Evolutionary conservation across 1,140 invertebrate species (phyloP), one percentile per base, ranked within the genome.

Genomic region (Drosophila ficusphila): DNA sequence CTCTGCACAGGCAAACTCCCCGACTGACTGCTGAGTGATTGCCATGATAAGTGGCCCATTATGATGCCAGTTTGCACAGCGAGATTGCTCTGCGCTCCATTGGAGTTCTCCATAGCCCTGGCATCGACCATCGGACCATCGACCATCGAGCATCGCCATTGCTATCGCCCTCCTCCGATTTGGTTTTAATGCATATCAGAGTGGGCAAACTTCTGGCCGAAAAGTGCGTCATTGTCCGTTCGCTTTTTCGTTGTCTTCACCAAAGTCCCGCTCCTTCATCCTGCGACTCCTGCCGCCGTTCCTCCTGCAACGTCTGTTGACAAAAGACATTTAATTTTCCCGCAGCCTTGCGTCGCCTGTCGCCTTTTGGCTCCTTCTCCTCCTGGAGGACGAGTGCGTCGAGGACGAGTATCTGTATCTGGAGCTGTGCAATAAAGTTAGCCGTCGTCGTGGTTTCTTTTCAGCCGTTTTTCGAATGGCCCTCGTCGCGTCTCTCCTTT

Each of bases 11-110:
- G 39, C 61, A 29, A 34, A 49, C 70, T 61, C 48, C 47, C 25
- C 52, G 51, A 76, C 79, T 85, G 71, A 64, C 71, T 76, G 69
- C 77, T 86, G 82, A 86, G 82, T 86, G 82, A 86, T 86, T 86
- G 82, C 82, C 82, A 86, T 86, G 82, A 88, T 86, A 86, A 86
- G 82, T 86, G 82, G 82, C 82, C 82, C 82, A 88, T 86, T 86
- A 86, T 86, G 82, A 88, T 86, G 82, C 68, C 81, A 86, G 81
- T 86, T 86, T 79, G 76, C 76, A 79, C 76, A 79, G 71, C 47
- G 76, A 75, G 76, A 79, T 79, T 79, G 69, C 62, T 79, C 46
- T 79, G 69, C 62, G 76, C 76, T 69, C 76, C 76, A 79, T 79
- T 79, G 76, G 76, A 79, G 75, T 73, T 71, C 29, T 44, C 60